A percentile compares a stretch with the other conserved stretches of the same genome.
Evolutionary conservation across 2,888 invertebrate genomes (phyloP).

Genomic region (Antheraea assamensis): DNA sequence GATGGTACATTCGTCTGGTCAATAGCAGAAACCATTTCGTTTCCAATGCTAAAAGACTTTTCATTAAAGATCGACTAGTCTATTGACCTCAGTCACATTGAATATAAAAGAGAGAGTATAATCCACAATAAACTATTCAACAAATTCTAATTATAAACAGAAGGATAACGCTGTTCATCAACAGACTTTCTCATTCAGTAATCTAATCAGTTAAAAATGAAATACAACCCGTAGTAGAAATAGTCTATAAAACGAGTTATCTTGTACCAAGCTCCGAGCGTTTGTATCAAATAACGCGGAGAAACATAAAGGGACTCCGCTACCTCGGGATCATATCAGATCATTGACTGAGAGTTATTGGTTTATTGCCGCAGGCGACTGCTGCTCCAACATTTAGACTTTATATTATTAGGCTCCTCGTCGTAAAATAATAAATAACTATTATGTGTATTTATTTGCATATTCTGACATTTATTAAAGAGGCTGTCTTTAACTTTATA

Average conservation of each 20-base stretch:
- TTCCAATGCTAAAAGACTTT: too few relatives aligned
- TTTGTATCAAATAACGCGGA: conserved; percentile 14
- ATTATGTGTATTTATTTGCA: conserved; percentile 12
- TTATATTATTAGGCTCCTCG: conserved; percentile 13
- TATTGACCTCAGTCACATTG: too few relatives aligned
- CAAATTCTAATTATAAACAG: background rate
- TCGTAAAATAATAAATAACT: conserved; percentile 15
- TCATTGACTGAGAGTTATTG: conserved; percentile 27
- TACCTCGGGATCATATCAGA: conserved; percentile 22
- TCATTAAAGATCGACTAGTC: too few relatives aligned
- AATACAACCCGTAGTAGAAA: background rate
- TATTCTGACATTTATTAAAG: conserved; percentile 3
- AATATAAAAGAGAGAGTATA: background rate
- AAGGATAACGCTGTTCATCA: background rate
- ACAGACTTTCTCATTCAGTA: background rate
- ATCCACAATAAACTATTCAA: background rate
- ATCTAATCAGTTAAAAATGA: conserved; percentile 3
- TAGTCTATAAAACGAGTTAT: conserved; percentile 21
- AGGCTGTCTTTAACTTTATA: background rate
- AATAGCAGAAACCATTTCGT: too few relatives aligned
- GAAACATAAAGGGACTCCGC: conserved; percentile 12
- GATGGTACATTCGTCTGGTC: too few relatives aligned
- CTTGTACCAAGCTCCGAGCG: conserved; percentile 16
- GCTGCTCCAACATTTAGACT: conserved; percentile 10
- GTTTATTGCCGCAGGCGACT: conserved; percentile 24